Evolutionary conservation across 2,797 vertebrate species (phyloP).

Genomic region (Rachycentron canadum): DNA sequence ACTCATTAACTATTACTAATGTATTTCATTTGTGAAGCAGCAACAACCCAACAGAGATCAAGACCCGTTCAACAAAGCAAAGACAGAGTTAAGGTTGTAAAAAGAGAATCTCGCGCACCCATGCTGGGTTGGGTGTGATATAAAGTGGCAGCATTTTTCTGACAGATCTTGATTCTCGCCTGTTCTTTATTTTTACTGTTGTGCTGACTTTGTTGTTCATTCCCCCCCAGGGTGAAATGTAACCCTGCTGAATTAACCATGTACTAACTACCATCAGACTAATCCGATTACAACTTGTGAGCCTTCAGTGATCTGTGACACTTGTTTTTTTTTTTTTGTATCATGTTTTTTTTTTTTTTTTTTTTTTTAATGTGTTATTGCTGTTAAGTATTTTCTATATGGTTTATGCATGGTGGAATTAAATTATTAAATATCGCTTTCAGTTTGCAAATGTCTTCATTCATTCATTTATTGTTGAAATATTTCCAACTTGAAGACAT

Average conservation of each 20-base stretch:
- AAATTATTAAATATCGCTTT: conserved; percentile 80
- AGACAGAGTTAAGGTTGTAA: conserved; percentile 2
- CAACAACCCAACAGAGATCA: neutral
- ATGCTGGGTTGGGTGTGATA: conserved; percentile 32
- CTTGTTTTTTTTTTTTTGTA: conserved; percentile 32
- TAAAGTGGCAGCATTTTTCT: conserved; percentile 43
- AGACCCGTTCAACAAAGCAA: conserved; percentile 2
- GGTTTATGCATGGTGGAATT: conserved; percentile 79
- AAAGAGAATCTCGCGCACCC: neutral
- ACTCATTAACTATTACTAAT: conserved; percentile 3
- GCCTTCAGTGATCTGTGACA: conserved; percentile 69
- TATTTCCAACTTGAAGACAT: neutral
- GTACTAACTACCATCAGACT: conserved; percentile 52
- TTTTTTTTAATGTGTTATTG: conserved; percentile 63
- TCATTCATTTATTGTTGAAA: neutral
- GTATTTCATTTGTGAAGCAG: conserved; percentile 25
- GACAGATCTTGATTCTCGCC: conserved; percentile 6
- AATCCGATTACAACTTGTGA: conserved; percentile 55
- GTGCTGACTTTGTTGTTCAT: conserved; percentile 29
- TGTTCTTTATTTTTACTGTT: conserved; percentile 27
- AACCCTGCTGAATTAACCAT: conserved; percentile 33
- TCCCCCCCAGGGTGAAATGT: neutral
- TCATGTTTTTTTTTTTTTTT: conserved; percentile 10
- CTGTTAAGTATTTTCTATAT: conserved; percentile 78
- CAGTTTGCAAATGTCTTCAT: conserved; percentile 8